Percentiles rank a stretch among this genome's conserved stretches.
phyloP scores from a whole-genome alignment of 2,888 invertebrate genomes.

The Sclerodermus sp. region DNA sequence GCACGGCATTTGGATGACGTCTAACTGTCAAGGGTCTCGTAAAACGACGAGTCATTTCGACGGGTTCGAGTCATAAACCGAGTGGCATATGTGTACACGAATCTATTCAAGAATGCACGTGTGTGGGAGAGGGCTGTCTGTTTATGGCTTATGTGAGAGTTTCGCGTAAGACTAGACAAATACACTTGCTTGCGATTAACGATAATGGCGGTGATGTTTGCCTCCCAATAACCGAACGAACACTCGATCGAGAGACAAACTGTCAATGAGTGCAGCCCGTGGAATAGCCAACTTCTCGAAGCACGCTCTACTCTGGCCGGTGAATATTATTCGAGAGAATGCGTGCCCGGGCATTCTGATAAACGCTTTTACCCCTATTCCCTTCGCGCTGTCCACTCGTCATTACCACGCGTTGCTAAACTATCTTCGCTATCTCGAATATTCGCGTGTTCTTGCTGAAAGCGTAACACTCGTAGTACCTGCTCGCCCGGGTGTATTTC shows the following conservation, averaged over 20 bases:
- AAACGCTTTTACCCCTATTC: constrained; percentile 36
- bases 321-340: constrained; percentile 41
- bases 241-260: constrained; percentile 22
- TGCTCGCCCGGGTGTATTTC: no score
- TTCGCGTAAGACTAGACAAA: no score
- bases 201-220: constrained; percentile 29
- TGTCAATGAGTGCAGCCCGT: constrained; percentile 14
- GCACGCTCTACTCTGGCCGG: constrained; percentile 17
- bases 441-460: no score
- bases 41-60: background rate
- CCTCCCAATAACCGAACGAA: constrained; percentile 8
- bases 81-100: constrained; percentile 8
- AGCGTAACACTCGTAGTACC: no score
- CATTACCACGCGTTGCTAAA: no score
- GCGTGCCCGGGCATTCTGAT: constrained; percentile 47
- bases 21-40: background rate
- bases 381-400: no score
- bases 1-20: background rate
- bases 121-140: no score
- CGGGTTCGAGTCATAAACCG: constrained; percentile 13
- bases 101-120: no score
- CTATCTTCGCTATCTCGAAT: no score
- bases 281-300: background rate
- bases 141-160: no score
- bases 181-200: constrained; percentile 25